These are phyloP conservation scores for Gadus macrocephalus DNA, from an alignment of 2,113 vertebrate species.

Conservation along the genomic window DNA sequence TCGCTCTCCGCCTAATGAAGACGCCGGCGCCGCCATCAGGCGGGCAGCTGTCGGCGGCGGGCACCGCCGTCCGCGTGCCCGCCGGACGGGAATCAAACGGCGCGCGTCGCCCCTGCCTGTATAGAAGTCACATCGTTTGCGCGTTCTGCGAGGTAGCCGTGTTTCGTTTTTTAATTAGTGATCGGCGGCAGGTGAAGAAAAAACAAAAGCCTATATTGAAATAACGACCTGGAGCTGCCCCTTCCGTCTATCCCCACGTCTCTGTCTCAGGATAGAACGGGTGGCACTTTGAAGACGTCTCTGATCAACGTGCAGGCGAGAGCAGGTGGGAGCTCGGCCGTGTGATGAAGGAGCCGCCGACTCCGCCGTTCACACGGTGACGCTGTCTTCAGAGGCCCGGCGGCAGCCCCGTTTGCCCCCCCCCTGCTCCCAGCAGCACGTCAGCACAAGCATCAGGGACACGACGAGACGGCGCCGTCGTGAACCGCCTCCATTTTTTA, in stretches of 20 bases:
- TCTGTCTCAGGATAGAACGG: slow-evolving; percentile 31
- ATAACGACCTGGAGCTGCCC: slow-evolving; percentile 24
- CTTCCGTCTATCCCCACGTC: slow-evolving; percentile 27
- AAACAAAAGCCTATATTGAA: slow-evolving; percentile 9
- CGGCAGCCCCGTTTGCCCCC: too few relatives aligned
- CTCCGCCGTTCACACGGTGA: not conserved
- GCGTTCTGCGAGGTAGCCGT: slow-evolving; percentile 35
- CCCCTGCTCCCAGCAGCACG: too few relatives aligned
- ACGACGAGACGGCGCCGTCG: too few relatives aligned
- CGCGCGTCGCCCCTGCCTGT: slow-evolving; percentile 10
- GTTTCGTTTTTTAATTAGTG: slow-evolving; percentile 15
- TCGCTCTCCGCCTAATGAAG: slow-evolving; percentile 59
- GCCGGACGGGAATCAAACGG: slow-evolving; percentile 46
- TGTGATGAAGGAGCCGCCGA: slow-evolving; percentile 47
- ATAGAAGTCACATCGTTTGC: slow-evolving; percentile 41
- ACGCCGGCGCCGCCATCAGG: slow-evolving; percentile 48
- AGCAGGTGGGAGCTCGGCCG: slow-evolving; percentile 21
- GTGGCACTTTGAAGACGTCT: slow-evolving; percentile 48
- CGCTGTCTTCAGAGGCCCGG: too few relatives aligned
- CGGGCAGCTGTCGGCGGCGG: slow-evolving; percentile 19
- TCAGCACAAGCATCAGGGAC: too few relatives aligned
- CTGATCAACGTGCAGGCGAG: slow-evolving; percentile 45
- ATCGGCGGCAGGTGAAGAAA: not conserved
- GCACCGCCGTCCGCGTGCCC: too few relatives aligned
- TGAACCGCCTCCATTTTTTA: slow-evolving; percentile 26